Evolutionary conservation across 1,140 invertebrate genomes (phyloP).

Genomic region (Hetaerina americana): DNA sequence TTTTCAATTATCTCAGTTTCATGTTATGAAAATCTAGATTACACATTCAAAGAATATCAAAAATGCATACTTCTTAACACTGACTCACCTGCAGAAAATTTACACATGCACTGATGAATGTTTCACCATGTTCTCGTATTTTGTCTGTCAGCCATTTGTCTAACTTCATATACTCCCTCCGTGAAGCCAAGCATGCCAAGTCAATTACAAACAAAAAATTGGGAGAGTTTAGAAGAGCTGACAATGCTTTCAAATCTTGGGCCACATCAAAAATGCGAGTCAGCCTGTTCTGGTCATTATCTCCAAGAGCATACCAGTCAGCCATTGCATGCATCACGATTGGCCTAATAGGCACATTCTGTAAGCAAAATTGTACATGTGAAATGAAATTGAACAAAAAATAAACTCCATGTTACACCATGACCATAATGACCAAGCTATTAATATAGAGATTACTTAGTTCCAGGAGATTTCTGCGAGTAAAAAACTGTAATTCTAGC

Average conservation of each 20-base stretch:
- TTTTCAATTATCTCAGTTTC: no score
- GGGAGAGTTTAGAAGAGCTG: slow-evolving; percentile 81
- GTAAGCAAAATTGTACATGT: no score
- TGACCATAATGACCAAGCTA: no score
- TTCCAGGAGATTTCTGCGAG: no score
- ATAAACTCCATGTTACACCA: no score
- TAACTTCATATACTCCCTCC: slow-evolving; percentile 91
- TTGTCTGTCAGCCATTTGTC: slow-evolving; percentile 98
- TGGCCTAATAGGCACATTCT: slow-evolving; percentile 46
- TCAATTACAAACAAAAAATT: slow-evolving; percentile 95
- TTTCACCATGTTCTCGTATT: slow-evolving; percentile 86
- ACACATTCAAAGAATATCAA: no score
- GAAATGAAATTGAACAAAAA: no score
- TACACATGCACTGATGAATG: slow-evolving; percentile 69
- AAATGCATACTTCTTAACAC: no score
- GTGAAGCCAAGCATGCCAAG: slow-evolving; percentile 87
- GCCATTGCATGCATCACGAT: slow-evolving; percentile 95
- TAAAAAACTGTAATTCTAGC: no score
- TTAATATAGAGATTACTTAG: no score
- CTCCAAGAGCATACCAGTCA: slow-evolving; percentile 87
- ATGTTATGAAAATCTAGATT: no score
- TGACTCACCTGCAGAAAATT: slow-evolving; percentile 51
- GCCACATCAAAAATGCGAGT: slow-evolving; percentile 92
- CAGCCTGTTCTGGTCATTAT: slow-evolving; percentile 83
- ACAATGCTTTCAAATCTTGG: slow-evolving; percentile 92